A percentile compares a stretch with the other conserved stretches of the same genome.
Evolutionary conservation across 1,140 invertebrate species (phyloP).

Genomic region (Lepidurus couesii): DNA sequence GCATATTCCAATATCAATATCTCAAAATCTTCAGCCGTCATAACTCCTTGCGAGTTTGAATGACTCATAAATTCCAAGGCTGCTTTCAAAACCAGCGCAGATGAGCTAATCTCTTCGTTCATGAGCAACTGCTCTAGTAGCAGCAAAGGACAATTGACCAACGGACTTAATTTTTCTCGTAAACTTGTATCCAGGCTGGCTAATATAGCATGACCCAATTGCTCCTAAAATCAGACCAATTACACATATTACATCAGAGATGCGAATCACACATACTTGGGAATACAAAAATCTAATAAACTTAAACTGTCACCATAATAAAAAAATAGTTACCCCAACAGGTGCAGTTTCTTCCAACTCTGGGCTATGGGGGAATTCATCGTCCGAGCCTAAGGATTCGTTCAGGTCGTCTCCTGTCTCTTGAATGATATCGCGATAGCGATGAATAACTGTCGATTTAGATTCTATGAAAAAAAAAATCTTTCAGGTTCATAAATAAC

Average conservation of each 20-base stretch:
- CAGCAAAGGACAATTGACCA: slow-evolving; percentile 12
- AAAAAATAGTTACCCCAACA: neutral
- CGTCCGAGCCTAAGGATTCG: neutral
- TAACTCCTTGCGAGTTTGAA: neutral
- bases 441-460: neutral
- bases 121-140: slow-evolving; percentile 27
- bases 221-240: neutral
- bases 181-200: neutral
- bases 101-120: slow-evolving; percentile 23
- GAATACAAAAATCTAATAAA: neutral
- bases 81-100: neutral
- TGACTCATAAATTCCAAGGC: neutral
- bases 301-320: neutral
- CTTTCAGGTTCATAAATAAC: neutral
- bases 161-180: slow-evolving; percentile 12
- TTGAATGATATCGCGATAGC: neutral
- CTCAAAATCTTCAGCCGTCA: slow-evolving; percentile 2
- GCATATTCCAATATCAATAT: neutral
- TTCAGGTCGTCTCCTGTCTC: neutral
- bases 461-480: neutral
- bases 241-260: too few species aligned
- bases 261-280: too few species aligned
- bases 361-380: neutral
- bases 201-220: neutral
- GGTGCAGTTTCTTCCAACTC: neutral